phyloP scores from a whole-genome alignment of 2,888 invertebrate genomes.

The Ferrisia virgata region DNA sequence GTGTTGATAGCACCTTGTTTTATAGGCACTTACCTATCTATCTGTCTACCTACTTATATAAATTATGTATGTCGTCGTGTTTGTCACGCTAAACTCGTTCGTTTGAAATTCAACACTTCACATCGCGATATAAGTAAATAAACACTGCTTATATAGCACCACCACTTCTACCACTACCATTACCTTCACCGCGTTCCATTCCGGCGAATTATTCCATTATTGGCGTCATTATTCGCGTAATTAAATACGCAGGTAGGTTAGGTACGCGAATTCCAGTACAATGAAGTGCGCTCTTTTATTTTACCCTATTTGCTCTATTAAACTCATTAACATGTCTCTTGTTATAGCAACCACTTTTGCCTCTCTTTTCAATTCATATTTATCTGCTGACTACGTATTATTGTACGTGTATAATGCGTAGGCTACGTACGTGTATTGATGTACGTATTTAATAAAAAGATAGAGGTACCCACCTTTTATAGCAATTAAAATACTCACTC shows the following conservation, averaged over 20 bases:
- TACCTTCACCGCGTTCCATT: background rate
- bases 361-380: background rate
- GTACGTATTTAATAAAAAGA: background rate
- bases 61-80: background rate
- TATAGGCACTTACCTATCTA: too few species aligned
- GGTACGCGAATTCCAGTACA: background rate
- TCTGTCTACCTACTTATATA: too few species aligned
- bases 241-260: too few species aligned
- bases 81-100: background rate
- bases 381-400: too few species aligned
- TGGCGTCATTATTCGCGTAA: slow-evolving; percentile 28
- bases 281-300: background rate
- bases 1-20: background rate
- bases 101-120: slow-evolving; percentile 6
- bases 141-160: too few species aligned
- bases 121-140: background rate
- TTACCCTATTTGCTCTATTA: too few species aligned
- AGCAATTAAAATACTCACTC: background rate
- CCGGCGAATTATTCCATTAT: slow-evolving; percentile 21
- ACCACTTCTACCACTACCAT: background rate
- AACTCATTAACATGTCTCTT: background rate
- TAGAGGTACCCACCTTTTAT: background rate
- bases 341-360: background rate
- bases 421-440: background rate
- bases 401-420: background rate